Conservation (phyloP, 2,113 vertebrate species). For the Trematocara stigmaticum region DNA sequence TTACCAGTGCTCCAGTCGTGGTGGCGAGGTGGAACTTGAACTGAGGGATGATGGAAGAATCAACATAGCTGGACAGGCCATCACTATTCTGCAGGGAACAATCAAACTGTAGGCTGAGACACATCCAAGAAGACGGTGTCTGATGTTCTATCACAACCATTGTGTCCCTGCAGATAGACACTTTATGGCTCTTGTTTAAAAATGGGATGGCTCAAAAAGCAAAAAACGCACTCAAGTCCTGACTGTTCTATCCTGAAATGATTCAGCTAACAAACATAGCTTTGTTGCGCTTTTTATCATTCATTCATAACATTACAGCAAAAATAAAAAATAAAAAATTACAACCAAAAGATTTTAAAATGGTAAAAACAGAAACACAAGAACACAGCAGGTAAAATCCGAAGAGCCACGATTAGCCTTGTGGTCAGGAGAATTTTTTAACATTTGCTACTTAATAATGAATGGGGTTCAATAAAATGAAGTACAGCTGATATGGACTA, state of each 20-base stretch:
- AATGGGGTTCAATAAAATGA: neutral
- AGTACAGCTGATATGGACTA: neutral
- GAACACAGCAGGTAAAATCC: neutral
- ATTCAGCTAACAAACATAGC: neutral
- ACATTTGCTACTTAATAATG: neutral
- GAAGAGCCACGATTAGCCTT: neutral
- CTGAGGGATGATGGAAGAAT: slow-evolving; percentile 75
- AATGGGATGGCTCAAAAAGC: neutral
- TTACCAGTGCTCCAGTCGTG: slow-evolving; percentile 85
- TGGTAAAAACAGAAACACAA: neutral
- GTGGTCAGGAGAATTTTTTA: fast-evolving
- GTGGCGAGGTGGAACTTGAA: slow-evolving; percentile 80
- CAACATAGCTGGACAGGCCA: slow-evolving; percentile 73
- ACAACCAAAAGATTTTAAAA: neutral
- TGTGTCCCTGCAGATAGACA: neutral
- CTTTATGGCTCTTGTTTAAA: neutral
- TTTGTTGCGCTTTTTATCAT: neutral
- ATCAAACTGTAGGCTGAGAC: slow-evolving; percentile 67
- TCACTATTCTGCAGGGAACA: slow-evolving; percentile 78
- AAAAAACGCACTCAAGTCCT: neutral
- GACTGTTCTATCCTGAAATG: neutral
- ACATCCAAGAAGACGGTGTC: neutral
- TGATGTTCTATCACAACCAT: fast-evolving
- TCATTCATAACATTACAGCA: neutral
- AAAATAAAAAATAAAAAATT: neutral